Percentiles rank a stretch among this genome's conserved stretches.
These are phyloP conservation scores for Melanocharis versteri DNA, from an alignment of 2,113 vertebrate species.

Conservation along the genomic window DNA sequence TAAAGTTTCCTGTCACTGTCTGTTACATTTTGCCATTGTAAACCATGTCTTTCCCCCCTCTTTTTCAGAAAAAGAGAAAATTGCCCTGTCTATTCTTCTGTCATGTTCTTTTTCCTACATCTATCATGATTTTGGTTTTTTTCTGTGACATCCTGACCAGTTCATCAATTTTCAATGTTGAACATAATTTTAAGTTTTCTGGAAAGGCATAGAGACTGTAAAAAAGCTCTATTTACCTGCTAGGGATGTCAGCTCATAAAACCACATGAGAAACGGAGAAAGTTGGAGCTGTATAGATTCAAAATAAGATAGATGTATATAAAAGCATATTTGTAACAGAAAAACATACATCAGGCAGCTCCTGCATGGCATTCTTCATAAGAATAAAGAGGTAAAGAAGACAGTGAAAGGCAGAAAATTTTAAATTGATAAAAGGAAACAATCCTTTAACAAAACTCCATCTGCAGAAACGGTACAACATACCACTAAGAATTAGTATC, in stretches of 20 bases:
- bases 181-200: background rate
- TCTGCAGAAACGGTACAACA: background rate
- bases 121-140: background rate
- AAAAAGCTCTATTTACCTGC: background rate
- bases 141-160: background rate
- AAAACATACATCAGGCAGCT: background rate
- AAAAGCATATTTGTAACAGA: background rate
- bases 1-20: background rate
- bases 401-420: background rate
- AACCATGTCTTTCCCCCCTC: accelerated
- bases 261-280: background rate
- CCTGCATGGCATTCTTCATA: background rate
- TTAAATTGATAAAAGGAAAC: background rate
- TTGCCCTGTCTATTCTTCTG: background rate
- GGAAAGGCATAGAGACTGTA: background rate
- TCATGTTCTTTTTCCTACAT: background rate
- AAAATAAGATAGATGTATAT: background rate
- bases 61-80: background rate
- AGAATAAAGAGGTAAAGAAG: background rate
- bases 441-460: background rate
- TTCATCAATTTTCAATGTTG: background rate
- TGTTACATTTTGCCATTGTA: background rate
- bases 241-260: background rate
- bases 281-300: background rate
- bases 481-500: background rate